These are phyloP conservation scores for Halichondria panicea DNA, from an alignment of 37 sponge, comb jelly and placozoan species.

Conservation along the genomic window DNA sequence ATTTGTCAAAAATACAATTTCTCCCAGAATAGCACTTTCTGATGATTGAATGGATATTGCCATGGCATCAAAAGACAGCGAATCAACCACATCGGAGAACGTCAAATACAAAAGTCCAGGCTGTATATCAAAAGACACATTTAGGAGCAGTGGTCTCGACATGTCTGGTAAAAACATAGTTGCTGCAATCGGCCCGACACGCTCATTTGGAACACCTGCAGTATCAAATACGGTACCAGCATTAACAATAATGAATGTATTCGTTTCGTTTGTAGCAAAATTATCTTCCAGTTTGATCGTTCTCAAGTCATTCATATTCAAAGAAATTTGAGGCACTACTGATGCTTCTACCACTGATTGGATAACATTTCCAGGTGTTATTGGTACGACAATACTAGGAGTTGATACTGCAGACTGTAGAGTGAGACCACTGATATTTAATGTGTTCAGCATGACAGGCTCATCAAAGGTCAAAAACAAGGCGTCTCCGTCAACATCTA, in stretches of 20 bases:
- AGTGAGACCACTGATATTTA: slow-evolving; percentile 58
- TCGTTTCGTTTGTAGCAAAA: slow-evolving; percentile 63
- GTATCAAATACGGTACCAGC: slow-evolving; percentile 64
- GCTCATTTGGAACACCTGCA: slow-evolving; percentile 49
- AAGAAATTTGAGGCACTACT: slow-evolving; percentile 10
- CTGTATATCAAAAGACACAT: slow-evolving; percentile 78
- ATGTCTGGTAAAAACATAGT: slow-evolving; percentile 42
- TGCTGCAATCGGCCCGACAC: slow-evolving; percentile 46
- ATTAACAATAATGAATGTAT: slow-evolving; percentile 61
- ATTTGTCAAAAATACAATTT: slow-evolving; percentile 50
- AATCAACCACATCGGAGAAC: slow-evolving; percentile 80
- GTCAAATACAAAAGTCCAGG: slow-evolving; percentile 70
- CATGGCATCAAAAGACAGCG: slow-evolving; percentile 79
- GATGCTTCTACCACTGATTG: slow-evolving; percentile 25
- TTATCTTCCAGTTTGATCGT: slow-evolving; percentile 54
- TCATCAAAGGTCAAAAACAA: slow-evolving; percentile 71
- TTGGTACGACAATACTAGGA: slow-evolving; percentile 10
- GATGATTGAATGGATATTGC: slow-evolving; percentile 77
- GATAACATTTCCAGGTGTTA: slow-evolving; percentile 40
- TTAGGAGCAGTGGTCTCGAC: slow-evolving; percentile 63
- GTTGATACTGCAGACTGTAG: slow-evolving; percentile 35
- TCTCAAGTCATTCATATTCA: slow-evolving; percentile 40
- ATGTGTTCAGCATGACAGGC: slow-evolving; percentile 58
- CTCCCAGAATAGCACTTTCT: slow-evolving; percentile 24
- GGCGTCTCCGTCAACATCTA: slow-evolving; percentile 63